Base-by-base conservation (phyloP, 2,888 invertebrate species). In the Callinectes sapidus region DNA sequence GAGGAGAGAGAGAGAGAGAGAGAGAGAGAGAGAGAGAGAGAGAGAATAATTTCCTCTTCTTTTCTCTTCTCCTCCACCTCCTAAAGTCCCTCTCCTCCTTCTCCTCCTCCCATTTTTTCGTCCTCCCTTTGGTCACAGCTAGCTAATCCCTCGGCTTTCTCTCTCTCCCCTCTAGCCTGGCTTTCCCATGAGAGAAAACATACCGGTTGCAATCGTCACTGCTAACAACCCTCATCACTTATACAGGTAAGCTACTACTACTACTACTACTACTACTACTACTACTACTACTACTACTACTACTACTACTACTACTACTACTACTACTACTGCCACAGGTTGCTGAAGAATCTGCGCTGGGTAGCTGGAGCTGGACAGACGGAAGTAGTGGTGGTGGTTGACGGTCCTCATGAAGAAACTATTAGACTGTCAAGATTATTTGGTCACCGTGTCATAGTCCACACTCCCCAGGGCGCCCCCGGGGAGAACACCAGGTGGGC, bases 211-310 rank as follows among this genome's bases (percentile, higher is more conserved):
- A 28, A 85, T 93, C 3, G 93, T 93, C 0, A 93, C 93, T 0
- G 93, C 93, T 14, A 93, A 93, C 87, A 89, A 93, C 32, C 93
- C 93, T 13, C 55, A 86, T 42, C 35, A 93, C 32, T 87, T 93
- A 14, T 93, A 93, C 87, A 88, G 93, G 93, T 93, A 35, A 89
- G 85, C 18, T 81, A 81, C 81, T 81, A 35, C 48, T 87, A 87
- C 87, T 87, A 89, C 66, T 35, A 81, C 81, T 35, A 81, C 81
- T 35, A 81, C 35, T 16, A 81, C 81, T 18, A 81, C 81, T 48
- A 87, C 87, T 48, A 87, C 87, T 48, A 42, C 42, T 54, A 87
- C 28, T 87, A 87, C 87, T 54, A 87, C 54, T 54, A 89, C 66
- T 42, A 89, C 61, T 3, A 88, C 32, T 61, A 88, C 48, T 71